Conservation (phyloP, 2,113 vertebrate species). For the Acinonyx jubatus region DNA sequence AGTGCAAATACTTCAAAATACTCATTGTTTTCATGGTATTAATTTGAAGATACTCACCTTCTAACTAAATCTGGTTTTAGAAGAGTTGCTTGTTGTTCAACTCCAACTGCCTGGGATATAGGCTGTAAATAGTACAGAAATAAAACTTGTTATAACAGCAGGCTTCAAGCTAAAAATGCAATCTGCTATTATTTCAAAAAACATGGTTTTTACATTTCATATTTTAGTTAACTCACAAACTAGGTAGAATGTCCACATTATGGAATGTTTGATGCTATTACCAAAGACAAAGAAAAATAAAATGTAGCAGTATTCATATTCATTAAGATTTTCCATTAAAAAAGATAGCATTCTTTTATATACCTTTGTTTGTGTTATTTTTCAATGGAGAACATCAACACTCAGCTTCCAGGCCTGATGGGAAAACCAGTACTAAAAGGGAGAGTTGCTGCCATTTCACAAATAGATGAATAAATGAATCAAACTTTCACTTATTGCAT, state of each 20-base stretch:
- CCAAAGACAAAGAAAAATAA: slow-evolving; percentile 14
- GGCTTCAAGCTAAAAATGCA: slow-evolving; percentile 39
- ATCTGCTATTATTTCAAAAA: slow-evolving; percentile 53
- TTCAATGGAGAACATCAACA: slow-evolving; percentile 18
- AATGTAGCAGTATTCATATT: not conserved
- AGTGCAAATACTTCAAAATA: not conserved
- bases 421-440: slow-evolving; percentile 37
- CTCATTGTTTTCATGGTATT: not conserved
- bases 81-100: slow-evolving; percentile 70
- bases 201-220: slow-evolving; percentile 34
- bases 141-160: slow-evolving; percentile 46
- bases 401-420: slow-evolving; percentile 25
- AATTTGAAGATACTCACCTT: slow-evolving; percentile 74
- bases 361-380: slow-evolving; percentile 20
- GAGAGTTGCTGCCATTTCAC: not conserved
- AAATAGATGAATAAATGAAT: slow-evolving; percentile 48
- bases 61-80: slow-evolving; percentile 70
- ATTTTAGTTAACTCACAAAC: slow-evolving; percentile 45
- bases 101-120: slow-evolving; percentile 50
- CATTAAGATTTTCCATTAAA: not conserved
- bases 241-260: slow-evolving; percentile 11
- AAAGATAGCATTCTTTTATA: slow-evolving; percentile 14
- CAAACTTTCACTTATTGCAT: not conserved
- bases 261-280: not conserved
- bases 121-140: slow-evolving; percentile 63